phyloP scores from a whole-genome alignment of 2,888 invertebrate genomes.

The Sphaerolaimus hirsutus region DNA sequence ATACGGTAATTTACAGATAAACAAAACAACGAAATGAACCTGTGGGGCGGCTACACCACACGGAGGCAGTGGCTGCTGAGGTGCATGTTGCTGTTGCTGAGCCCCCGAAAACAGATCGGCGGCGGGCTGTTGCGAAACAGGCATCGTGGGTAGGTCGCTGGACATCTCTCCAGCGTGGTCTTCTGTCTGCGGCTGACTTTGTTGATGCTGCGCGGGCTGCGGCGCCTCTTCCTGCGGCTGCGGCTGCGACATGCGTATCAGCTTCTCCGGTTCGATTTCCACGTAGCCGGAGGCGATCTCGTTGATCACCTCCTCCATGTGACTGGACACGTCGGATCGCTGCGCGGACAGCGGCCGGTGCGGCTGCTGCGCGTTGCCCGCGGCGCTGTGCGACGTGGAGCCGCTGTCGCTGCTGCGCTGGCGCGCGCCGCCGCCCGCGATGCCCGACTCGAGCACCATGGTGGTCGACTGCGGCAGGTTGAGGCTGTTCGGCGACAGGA shows the following conservation, averaged over 20 bases:
- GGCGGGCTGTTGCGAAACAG: too few species aligned
- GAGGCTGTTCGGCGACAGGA: neutral
- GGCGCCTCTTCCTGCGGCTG: neutral
- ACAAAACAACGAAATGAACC: too few species aligned
- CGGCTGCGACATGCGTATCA: constrained; percentile 5
- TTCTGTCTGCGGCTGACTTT: too few species aligned
- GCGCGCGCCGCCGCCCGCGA: neutral
- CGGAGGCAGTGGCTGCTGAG: too few species aligned
- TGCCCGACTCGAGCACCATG: too few species aligned
- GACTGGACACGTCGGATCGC: neutral
- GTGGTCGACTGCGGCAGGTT: neutral
- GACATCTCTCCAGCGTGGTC: too few species aligned
- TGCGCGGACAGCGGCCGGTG: neutral
- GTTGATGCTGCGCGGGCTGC: too few species aligned
- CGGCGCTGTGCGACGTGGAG: neutral
- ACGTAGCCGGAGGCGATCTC: constrained; percentile 8
- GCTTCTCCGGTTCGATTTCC: constrained; percentile 7
- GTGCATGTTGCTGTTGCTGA: too few species aligned
- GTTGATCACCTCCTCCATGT: constrained; percentile 5
- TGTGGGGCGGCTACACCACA: too few species aligned
- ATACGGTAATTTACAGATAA: too few species aligned
- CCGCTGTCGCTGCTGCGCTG: neutral
- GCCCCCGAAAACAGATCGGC: too few species aligned
- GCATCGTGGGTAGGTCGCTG: too few species aligned
- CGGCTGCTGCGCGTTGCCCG: neutral